These are phyloP conservation scores for Chamaea fasciata DNA, from an alignment of 2,113 vertebrate species.

Conservation along the genomic window DNA sequence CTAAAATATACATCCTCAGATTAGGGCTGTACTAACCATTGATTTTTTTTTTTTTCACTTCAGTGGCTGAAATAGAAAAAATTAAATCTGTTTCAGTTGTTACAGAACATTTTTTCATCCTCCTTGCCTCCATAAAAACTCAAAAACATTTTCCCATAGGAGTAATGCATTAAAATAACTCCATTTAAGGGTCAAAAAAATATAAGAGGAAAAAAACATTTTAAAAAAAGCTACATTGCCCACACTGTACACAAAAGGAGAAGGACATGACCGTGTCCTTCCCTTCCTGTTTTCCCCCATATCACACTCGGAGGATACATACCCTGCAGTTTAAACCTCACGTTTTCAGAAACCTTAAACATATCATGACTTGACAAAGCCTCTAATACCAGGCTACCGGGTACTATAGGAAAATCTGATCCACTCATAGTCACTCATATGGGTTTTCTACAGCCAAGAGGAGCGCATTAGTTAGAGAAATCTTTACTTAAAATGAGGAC, in stretches of 20 bases:
- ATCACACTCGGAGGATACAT: not conserved
- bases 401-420: not conserved
- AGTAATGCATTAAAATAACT: not conserved
- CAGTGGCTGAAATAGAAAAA: not conserved
- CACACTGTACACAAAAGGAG: not conserved
- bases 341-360: not conserved
- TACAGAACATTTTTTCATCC: not conserved
- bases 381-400: not conserved
- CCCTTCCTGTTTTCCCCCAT: not conserved
- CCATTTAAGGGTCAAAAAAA: not conserved
- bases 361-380: not conserved
- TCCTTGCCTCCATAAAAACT: not conserved
- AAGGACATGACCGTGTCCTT: not conserved
- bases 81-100: not conserved
- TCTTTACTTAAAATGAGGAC: not conserved
- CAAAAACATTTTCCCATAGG: not conserved
- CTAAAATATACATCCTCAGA: conserved; percentile 25
- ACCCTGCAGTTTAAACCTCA: not conserved
- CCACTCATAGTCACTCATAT: not conserved
- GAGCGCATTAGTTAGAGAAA: not conserved
- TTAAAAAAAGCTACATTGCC: not conserved
- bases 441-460: not conserved
- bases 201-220: not conserved
- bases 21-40: not conserved
- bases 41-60: not conserved